Evolutionary conservation across 23 tunicate genomes (phyloP).

Genomic region (Styela clava): DNA sequence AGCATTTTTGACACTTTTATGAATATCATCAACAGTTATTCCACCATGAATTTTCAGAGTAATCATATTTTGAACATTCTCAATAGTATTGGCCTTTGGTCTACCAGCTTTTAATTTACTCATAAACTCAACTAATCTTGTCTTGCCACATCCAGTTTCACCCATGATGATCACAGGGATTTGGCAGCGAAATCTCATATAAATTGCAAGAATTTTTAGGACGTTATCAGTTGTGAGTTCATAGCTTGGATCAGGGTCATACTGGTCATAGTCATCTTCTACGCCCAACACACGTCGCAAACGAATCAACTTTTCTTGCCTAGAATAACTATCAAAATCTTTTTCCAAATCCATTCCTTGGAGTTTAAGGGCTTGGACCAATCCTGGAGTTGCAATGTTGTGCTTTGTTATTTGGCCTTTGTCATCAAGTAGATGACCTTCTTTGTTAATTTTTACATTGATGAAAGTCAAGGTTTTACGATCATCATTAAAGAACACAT

Average conservation of each 20-base stretch:
- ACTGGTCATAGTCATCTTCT: background rate
- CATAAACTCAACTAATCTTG: slow-evolving; percentile 78
- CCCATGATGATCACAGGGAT: slow-evolving; percentile 83
- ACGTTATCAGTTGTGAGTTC: slow-evolving; percentile 77
- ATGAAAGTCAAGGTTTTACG: slow-evolving; percentile 49
- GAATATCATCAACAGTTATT: slow-evolving; percentile 46
- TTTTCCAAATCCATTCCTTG: slow-evolving; percentile 15
- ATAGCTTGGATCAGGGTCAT: slow-evolving; percentile 56
- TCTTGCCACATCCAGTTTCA: slow-evolving; percentile 80
- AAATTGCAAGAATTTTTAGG: slow-evolving; percentile 70
- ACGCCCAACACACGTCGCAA: slow-evolving; percentile 47
- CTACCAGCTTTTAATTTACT: slow-evolving; percentile 54
- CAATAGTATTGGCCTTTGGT: background rate
- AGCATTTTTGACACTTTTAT: slow-evolving; percentile 35
- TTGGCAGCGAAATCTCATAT: slow-evolving; percentile 59
- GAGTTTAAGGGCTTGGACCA: slow-evolving; percentile 22
- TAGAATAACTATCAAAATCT: slow-evolving; percentile 46
- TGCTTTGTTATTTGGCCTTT: slow-evolving; percentile 35
- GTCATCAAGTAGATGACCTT: slow-evolving; percentile 46
- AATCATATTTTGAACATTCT: slow-evolving; percentile 39
- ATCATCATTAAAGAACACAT: slow-evolving; percentile 63
- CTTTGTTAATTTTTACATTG: slow-evolving; percentile 25
- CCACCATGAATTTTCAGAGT: slow-evolving; percentile 72
- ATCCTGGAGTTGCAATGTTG: slow-evolving; percentile 17
- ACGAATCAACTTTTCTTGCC: slow-evolving; percentile 34